phyloP scores from a whole-genome alignment of 2,113 vertebrate genomes.

The Alectura lathami region DNA sequence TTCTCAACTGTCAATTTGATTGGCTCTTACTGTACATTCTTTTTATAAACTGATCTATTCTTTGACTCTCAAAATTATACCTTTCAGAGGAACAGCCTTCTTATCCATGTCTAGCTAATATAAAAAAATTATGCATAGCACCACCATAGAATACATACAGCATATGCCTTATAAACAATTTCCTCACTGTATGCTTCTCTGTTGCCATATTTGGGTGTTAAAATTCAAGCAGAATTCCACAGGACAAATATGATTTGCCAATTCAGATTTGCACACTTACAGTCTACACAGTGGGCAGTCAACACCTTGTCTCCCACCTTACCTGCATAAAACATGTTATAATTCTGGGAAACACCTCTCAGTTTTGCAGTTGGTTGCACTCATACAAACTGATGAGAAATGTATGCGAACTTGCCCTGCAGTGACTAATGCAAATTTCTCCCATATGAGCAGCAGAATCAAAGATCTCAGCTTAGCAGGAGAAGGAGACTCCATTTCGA shows the following conservation, averaged over 20 bases:
- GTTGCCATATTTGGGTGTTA: neutral
- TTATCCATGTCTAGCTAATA: neutral
- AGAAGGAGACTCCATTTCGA: neutral
- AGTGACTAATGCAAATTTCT: neutral
- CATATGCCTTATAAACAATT: slow-evolving; percentile 14
- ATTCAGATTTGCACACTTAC: neutral
- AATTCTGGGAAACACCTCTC: neutral
- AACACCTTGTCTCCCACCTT: neutral
- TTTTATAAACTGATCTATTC: neutral
- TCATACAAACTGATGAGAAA: neutral
- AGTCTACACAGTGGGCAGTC: neutral
- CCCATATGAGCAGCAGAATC: neutral
- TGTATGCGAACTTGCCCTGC: neutral
- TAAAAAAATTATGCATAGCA: neutral
- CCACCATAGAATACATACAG: neutral
- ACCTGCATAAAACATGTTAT: neutral
- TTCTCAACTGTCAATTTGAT: slow-evolving; percentile 31
- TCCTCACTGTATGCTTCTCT: neutral
- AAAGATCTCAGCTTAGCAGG: neutral
- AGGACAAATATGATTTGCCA: slow-evolving; percentile 2
- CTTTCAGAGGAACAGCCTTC: neutral
- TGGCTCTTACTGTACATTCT: slow-evolving; percentile 20
- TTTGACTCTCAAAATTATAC: slow-evolving; percentile 33
- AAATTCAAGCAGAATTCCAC: slow-evolving; percentile 1
- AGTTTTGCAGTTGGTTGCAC: neutral